phyloP scores from a whole-genome alignment of 2,888 invertebrate genomes.

The Pollenia angustigena region DNA sequence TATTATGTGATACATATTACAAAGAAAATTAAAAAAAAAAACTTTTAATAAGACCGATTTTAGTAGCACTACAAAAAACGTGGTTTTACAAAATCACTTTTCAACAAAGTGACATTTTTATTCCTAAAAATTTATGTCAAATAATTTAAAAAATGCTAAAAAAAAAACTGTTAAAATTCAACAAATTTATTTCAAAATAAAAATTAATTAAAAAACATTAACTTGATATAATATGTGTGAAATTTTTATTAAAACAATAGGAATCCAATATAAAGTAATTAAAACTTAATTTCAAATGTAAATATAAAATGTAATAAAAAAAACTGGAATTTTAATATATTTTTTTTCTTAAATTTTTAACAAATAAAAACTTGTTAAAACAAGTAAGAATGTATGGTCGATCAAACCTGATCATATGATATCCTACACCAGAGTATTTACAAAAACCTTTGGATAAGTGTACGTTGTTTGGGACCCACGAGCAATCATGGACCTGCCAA shows the following conservation, averaged over 20 bases:
- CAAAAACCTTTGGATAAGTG: too few relatives aligned
- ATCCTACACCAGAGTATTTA: too few relatives aligned
- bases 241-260: conserved; percentile 9
- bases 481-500: too few relatives aligned
- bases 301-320: background rate
- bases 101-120: background rate
- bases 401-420: too few relatives aligned
- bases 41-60: too few relatives aligned
- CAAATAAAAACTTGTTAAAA: too few relatives aligned
- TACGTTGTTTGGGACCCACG: too few relatives aligned
- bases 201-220: background rate
- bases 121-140: background rate
- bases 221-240: background rate
- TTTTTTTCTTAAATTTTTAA: background rate
- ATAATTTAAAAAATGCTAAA: background rate
- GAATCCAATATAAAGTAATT: background rate
- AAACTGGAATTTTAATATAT: background rate
- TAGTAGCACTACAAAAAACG: too few relatives aligned
- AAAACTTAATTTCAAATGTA: background rate
- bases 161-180: background rate
- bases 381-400: too few relatives aligned
- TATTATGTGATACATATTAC: too few relatives aligned
- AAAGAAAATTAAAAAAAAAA: too few relatives aligned
- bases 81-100: too few relatives aligned
- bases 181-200: background rate